Evolutionary conservation across 2,113 vertebrate genomes (phyloP).

Genomic region (Neolamprologus fasciatus): DNA sequence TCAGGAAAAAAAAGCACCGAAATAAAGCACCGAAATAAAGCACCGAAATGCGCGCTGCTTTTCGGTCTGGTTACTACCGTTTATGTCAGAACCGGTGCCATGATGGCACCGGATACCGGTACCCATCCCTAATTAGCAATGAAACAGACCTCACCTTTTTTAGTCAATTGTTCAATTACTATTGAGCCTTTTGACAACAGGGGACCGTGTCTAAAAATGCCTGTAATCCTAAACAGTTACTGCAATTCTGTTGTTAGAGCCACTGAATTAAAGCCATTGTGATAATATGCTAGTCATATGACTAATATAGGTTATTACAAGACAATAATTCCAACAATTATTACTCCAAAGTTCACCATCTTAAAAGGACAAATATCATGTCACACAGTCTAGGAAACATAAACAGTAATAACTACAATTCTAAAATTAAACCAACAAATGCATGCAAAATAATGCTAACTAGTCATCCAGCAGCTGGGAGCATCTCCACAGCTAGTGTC

Average conservation of each 20-base stretch:
- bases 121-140: no score
- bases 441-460: neutral
- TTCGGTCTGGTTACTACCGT: no score
- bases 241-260: neutral
- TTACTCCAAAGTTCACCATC: rapidly evolving
- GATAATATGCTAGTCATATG: neutral
- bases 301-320: neutral
- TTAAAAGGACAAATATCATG: neutral
- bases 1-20: no score
- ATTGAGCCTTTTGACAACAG: neutral
- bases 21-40: no score
- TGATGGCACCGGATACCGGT: no score
- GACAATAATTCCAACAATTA: neutral
- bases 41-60: no score
- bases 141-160: neutral
- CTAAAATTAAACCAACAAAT: neutral
- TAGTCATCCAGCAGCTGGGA: neutral
- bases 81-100: no score
- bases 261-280: neutral
- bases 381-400: neutral
- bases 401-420: neutral
- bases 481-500: neutral
- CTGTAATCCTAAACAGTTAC: neutral
- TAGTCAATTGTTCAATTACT: neutral
- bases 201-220: neutral